Conservation (phyloP, 2,113 vertebrate species). For the Collichthys lucidus region DNA sequence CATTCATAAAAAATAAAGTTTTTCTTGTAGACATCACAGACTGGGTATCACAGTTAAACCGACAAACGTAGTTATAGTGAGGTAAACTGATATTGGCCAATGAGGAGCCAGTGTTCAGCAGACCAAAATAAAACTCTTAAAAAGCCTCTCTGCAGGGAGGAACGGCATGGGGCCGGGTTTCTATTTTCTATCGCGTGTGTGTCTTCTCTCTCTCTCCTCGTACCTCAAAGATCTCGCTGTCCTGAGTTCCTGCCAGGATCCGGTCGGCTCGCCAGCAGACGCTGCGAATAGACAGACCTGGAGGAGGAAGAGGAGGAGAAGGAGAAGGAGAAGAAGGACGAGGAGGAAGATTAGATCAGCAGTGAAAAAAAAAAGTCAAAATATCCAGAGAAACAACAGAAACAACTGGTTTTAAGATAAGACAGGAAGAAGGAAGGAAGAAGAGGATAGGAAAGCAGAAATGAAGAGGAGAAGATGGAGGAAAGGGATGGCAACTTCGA, state of each 20-base stretch:
- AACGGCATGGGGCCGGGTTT: neutral
- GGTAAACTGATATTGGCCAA: slow-evolving; percentile 1
- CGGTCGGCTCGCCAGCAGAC: slow-evolving; percentile 97
- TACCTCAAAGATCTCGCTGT: slow-evolving; percentile 97
- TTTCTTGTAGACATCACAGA: too few species aligned
- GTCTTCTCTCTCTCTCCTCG: slow-evolving; percentile 1
- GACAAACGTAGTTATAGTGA: neutral
- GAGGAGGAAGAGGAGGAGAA: neutral
- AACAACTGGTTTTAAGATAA: neutral
- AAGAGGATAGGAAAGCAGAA: too few species aligned
- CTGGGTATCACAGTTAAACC: neutral
- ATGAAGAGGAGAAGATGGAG: too few species aligned
- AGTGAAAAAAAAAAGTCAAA: neutral
- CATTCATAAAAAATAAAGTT: too few species aligned
- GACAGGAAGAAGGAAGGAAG: neutral
- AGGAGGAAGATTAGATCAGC: neutral
- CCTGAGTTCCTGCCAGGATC: slow-evolving; percentile 94
- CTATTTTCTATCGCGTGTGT: neutral
- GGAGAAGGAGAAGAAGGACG: slow-evolving; percentile 8
- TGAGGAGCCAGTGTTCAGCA: neutral
- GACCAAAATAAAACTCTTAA: slow-evolving; percentile 7
- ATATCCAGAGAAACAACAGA: neutral
- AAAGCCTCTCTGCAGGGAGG: neutral
- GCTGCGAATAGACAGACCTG: slow-evolving; percentile 94
- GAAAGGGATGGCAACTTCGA: too few species aligned